phyloP scores from a whole-genome alignment of 2,888 invertebrate genomes.

The Volucella bombylans region DNA sequence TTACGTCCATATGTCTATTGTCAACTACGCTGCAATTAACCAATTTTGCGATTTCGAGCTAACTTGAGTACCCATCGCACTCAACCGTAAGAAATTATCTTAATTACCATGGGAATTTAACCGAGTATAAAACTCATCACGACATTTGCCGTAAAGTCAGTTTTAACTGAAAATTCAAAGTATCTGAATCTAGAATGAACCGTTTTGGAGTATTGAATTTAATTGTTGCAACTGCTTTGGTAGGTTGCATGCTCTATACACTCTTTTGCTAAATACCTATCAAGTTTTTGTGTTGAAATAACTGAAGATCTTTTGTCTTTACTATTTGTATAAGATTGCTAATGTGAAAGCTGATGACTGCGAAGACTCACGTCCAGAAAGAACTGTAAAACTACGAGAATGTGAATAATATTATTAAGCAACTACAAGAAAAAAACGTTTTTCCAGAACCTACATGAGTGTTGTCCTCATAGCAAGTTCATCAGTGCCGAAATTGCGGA shows the following conservation, averaged over 20 bases:
- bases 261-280: not conserved
- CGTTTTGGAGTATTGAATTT: conserved; percentile 63
- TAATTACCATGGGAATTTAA: conserved; percentile 10
- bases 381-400: conserved; percentile 17
- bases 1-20: not conserved
- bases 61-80: conserved; percentile 23
- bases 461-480: conserved; percentile 35
- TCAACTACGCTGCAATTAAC: conserved; percentile 27
- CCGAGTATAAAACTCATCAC: conserved; percentile 41
- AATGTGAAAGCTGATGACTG: conserved; percentile 42
- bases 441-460: conserved; percentile 26
- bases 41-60: conserved; percentile 39
- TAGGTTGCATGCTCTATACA: conserved; percentile 14
- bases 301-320: conserved; percentile 51
- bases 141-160: conserved; percentile 9
- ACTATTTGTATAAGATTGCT: conserved; percentile 62
- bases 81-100: conserved; percentile 47
- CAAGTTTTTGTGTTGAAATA: conserved; percentile 29
- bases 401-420: not conserved
- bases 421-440: not conserved
- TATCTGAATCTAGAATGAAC: conserved; percentile 43
- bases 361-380: conserved; percentile 12
- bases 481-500: conserved; percentile 3
- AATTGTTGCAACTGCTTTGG: conserved; percentile 56
- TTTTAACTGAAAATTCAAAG: conserved; percentile 30